phyloP scores from a whole-genome alignment of 1,140 invertebrate genomes.

The Eumaeus atala region DNA sequence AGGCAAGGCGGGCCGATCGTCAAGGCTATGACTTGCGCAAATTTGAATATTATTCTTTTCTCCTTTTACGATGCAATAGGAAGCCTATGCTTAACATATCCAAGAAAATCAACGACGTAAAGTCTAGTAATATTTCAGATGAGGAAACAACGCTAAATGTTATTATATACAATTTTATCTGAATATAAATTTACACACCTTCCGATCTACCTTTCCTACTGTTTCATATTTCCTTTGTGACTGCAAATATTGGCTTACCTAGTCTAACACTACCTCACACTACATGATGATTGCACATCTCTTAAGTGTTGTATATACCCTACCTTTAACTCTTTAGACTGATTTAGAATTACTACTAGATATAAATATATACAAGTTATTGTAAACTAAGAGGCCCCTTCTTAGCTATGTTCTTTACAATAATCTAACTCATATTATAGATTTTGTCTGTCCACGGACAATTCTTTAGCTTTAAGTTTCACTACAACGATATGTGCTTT shows the following conservation, averaged over 20 bases:
- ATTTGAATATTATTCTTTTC: no score
- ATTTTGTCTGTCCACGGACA: slow-evolving; percentile 6
- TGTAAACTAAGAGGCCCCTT: slow-evolving; percentile 26
- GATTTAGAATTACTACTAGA: slow-evolving; percentile 61
- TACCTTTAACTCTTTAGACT: slow-evolving; percentile 64
- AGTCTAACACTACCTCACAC: slow-evolving; percentile 49
- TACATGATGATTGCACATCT: slow-evolving; percentile 42
- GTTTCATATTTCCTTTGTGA: slow-evolving; percentile 9
- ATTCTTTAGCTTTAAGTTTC: slow-evolving; percentile 37
- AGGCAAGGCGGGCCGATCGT: no score
- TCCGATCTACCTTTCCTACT: slow-evolving; percentile 5
- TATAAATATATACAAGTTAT: slow-evolving; percentile 37
- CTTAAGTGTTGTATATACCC: slow-evolving; percentile 33
- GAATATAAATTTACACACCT: not conserved
- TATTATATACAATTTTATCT: no score
- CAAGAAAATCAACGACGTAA: no score
- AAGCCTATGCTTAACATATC: no score
- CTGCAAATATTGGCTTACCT: slow-evolving; percentile 13
- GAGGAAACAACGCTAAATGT: no score
- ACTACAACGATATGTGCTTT: slow-evolving; percentile 61
- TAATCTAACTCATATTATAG: slow-evolving; percentile 10
- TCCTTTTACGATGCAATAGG: no score
- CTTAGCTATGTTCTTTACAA: slow-evolving; percentile 18
- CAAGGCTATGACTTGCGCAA: no score
- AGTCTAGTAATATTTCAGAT: no score